These are phyloP conservation scores for Parelbella ahira DNA, from an alignment of 2,888 invertebrate species.

Conservation along the genomic window DNA sequence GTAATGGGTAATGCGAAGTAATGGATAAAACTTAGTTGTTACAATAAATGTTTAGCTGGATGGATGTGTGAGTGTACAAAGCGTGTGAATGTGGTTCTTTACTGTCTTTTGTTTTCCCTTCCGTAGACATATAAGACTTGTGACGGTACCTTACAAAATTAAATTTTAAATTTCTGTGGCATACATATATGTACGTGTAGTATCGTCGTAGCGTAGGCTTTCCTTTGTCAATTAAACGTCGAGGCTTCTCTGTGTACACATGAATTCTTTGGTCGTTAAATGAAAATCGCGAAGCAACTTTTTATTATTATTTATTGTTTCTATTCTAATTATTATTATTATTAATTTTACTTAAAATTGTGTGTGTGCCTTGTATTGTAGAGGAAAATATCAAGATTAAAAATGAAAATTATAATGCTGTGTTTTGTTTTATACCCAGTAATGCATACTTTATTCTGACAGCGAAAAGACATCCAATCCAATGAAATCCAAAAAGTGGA, in stretches of 20 bases:
- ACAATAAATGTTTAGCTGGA: conserved; percentile 79
- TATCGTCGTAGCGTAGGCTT: conserved; percentile 52
- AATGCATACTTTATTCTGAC: too few relatives aligned
- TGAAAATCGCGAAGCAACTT: conserved; percentile 62
- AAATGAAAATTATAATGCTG: conserved; percentile 75
- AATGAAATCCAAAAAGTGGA: too few relatives aligned
- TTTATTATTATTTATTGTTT: conserved; percentile 71
- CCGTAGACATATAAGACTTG: conserved; percentile 35
- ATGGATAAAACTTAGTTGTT: conserved; percentile 74
- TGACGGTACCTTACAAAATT: conserved; percentile 27
- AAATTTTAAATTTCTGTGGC: conserved; percentile 32
- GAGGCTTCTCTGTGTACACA: conserved; percentile 44
- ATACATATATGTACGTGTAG: conserved; percentile 37
- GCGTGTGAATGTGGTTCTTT: conserved; percentile 70
- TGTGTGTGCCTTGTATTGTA: conserved; percentile 87
- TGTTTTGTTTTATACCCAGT: conserved; percentile 54
- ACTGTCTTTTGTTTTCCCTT: conserved; percentile 61
- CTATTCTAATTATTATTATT: conserved; percentile 65
- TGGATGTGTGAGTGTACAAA: conserved; percentile 75
- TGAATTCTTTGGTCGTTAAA: conserved; percentile 51
- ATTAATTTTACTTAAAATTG: conserved; percentile 79
- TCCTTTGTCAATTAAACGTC: conserved; percentile 53
- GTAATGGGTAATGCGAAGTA: conserved; percentile 66
- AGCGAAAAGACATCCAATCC: too few relatives aligned
- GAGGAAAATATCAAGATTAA: conserved; percentile 83